Conservation (phyloP, 2,888 invertebrate species). For the Orchestes rusci region DNA sequence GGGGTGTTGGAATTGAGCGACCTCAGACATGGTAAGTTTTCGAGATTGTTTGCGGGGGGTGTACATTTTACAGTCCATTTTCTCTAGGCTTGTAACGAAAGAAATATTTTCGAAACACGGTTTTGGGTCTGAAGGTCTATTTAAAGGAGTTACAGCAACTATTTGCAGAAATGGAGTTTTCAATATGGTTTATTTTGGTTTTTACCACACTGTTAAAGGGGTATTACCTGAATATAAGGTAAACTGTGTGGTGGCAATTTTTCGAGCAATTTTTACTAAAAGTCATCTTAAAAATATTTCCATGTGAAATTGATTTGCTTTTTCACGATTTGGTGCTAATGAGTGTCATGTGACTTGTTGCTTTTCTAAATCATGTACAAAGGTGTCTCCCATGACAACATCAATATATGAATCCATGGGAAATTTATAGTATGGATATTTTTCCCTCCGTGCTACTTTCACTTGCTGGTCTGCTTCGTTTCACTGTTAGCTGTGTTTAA, state of each 20-base stretch:
- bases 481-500: no score
- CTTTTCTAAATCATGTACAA: no score
- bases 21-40: constrained; percentile 54
- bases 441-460: no score
- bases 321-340: no score
- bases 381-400: no score
- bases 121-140: constrained; percentile 70
- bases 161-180: constrained; percentile 84
- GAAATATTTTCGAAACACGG: constrained; percentile 71
- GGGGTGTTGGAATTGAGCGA: constrained; percentile 53
- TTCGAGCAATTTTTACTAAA: neutral
- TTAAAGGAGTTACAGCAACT: constrained; percentile 84
- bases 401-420: no score
- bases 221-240: constrained; percentile 60
- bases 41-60: neutral
- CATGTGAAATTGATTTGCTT: no score
- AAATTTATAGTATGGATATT: no score
- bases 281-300: no score
- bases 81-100: constrained; percentile 59
- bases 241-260: constrained; percentile 17
- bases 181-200: constrained; percentile 92
- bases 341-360: no score
- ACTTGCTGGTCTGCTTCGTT: no score
- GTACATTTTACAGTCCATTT: constrained; percentile 1
- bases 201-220: constrained; percentile 87